phyloP scores from a whole-genome alignment of 2,888 invertebrate species.

The Catotricha subobsoleta region DNA sequence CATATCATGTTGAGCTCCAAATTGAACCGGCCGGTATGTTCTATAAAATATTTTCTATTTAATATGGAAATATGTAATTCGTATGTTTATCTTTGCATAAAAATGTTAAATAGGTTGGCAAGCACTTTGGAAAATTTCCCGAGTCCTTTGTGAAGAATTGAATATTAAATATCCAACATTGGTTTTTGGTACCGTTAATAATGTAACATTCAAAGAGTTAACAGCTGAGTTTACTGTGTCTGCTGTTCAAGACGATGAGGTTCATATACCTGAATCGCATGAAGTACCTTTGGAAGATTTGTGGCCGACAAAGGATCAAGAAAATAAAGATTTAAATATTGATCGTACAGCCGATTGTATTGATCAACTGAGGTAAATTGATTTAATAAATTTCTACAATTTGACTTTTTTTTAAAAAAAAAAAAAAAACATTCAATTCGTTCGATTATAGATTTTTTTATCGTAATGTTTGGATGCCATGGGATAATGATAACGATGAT shows the following conservation, averaged over 20 bases:
- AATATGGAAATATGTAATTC: neutral
- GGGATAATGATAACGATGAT: slow-evolving; percentile 40
- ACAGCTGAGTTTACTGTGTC: slow-evolving; percentile 34
- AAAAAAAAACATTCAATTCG: neutral
- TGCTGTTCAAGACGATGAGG: slow-evolving; percentile 38
- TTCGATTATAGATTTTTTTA: slow-evolving; percentile 35
- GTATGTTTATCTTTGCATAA: neutral
- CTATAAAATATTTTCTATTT: neutral
- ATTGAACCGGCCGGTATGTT: slow-evolving; percentile 32
- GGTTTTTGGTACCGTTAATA: slow-evolving; percentile 36
- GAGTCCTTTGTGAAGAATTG: slow-evolving; percentile 36
- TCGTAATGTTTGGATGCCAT: slow-evolving; percentile 40
- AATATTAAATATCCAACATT: slow-evolving; percentile 39
- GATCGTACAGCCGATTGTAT: slow-evolving; percentile 36
- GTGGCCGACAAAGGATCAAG: slow-evolving; percentile 38
- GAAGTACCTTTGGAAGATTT: slow-evolving; percentile 36
- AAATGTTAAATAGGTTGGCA: slow-evolving; percentile 34
- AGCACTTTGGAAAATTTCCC: slow-evolving; percentile 43
- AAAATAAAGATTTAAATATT: slow-evolving; percentile 33
- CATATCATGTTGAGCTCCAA: slow-evolving; percentile 34
- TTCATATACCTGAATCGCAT: slow-evolving; percentile 35
- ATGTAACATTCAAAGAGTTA: slow-evolving; percentile 32
- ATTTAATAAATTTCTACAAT: neutral
- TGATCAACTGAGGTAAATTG: slow-evolving; percentile 29
- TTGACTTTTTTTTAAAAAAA: neutral